Percentiles rank a stretch among this genome's conserved stretches.
phyloP scores from a whole-genome alignment of 35 echinoderm and acorn worm species.

The Acanthaster planci region DNA sequence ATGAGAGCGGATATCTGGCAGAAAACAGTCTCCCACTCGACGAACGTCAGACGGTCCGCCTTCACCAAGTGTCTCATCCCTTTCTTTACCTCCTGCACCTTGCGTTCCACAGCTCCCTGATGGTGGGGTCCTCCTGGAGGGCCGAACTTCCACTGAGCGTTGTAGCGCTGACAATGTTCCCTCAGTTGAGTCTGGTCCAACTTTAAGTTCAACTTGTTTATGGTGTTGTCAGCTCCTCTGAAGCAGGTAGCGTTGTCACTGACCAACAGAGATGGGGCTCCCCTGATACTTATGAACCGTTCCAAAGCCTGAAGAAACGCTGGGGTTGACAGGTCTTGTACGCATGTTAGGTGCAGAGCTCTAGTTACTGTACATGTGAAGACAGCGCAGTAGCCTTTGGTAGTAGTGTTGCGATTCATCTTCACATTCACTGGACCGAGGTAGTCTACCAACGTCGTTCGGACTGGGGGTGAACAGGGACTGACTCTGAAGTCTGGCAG shows the following conservation, averaged over 20 bases:
- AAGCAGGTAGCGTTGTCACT: slow-evolving; percentile 80
- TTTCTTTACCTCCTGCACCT: slow-evolving; percentile 79
- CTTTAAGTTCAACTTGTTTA: slow-evolving; percentile 68
- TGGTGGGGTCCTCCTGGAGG: slow-evolving; percentile 74
- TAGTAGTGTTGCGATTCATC: slow-evolving; percentile 73
- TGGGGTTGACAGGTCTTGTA: slow-evolving; percentile 70
- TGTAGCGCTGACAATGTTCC: slow-evolving; percentile 51
- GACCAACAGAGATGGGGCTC: slow-evolving; percentile 58
- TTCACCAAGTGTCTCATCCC: slow-evolving; percentile 74
- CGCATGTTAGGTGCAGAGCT: slow-evolving; percentile 68
- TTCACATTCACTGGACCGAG: slow-evolving; percentile 76
- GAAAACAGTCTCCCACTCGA: slow-evolving; percentile 85
- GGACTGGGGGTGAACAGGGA: slow-evolving; percentile 62
- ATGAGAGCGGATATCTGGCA: slow-evolving; percentile 74
- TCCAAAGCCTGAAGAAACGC: slow-evolving; percentile 78
- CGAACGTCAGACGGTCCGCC: slow-evolving; percentile 64
- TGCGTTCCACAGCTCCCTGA: slow-evolving; percentile 67
- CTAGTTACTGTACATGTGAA: slow-evolving; percentile 80
- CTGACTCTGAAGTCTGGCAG: slow-evolving; percentile 57
- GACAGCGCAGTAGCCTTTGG: slow-evolving; percentile 72
- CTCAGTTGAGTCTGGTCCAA: slow-evolving; percentile 57
- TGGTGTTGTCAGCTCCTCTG: slow-evolving; percentile 60
- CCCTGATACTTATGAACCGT: slow-evolving; percentile 71
- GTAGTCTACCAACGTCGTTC: slow-evolving; percentile 76
- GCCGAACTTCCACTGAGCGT: slow-evolving; percentile 76